A percentile compares a stretch with the other conserved stretches of the same genome.
These are phyloP conservation scores for Macrotus californicus DNA, from an alignment of 2,113 vertebrate genomes.

Conservation along the genomic window DNA sequence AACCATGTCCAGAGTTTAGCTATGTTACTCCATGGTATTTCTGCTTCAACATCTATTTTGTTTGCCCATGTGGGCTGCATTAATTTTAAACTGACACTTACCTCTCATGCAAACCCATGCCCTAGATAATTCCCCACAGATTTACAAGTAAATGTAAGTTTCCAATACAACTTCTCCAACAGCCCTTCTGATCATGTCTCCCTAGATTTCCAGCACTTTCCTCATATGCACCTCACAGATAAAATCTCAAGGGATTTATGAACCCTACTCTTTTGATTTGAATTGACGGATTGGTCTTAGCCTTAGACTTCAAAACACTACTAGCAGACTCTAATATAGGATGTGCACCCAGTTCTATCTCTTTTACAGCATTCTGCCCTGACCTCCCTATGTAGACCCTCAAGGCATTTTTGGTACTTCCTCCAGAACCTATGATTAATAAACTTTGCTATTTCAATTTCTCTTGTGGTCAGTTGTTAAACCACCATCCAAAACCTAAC, in stretches of 20 bases:
- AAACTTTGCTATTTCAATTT: neutral
- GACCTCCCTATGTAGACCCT: neutral
- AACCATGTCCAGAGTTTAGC: neutral
- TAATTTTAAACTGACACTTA: neutral
- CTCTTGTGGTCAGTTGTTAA: neutral
- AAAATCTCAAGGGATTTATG: neutral
- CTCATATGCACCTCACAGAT: neutral
- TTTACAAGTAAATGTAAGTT: neutral
- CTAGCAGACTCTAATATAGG: too few relatives aligned
- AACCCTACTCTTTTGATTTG: neutral
- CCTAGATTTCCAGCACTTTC: neutral
- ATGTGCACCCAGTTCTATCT: neutral
- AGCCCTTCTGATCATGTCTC: neutral
- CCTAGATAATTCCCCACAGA: neutral
- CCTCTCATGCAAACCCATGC: neutral
- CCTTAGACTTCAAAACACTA: neutral
- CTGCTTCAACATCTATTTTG: neutral
- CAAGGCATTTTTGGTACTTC: neutral
- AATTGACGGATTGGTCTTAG: neutral
- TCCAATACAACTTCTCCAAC: neutral
- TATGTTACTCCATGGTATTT: neutral
- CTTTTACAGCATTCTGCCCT: neutral
- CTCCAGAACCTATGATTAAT: neutral
- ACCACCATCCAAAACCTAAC: neutral
- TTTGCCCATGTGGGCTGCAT: neutral